Conservation (phyloP, 2,888 invertebrate species). For the Eumerus sabulonum region DNA sequence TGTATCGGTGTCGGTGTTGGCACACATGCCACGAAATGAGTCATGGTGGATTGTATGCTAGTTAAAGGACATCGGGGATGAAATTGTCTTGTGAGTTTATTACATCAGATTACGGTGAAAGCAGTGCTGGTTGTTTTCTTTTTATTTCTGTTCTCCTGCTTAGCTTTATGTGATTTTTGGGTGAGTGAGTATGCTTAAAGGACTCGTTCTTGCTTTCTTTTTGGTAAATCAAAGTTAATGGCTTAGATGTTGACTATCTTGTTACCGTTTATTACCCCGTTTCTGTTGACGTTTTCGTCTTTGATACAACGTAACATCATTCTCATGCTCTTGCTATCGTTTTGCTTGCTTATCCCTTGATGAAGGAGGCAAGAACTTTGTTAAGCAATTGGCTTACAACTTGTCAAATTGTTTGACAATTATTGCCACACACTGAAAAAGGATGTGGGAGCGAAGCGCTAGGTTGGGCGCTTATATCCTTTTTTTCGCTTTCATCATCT, state of each 20-base stretch:
- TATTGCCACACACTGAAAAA: conserved; percentile 53
- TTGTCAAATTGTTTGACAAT: conserved; percentile 66
- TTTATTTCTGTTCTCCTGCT: background rate
- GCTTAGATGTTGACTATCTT: conserved; percentile 65
- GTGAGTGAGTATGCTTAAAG: conserved; percentile 46
- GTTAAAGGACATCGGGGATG: conserved; percentile 44
- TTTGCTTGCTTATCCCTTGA: conserved; percentile 21
- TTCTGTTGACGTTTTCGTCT: conserved; percentile 46
- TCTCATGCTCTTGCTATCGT: background rate
- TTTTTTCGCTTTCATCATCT: conserved; percentile 37
- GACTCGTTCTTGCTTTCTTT: conserved; percentile 23
- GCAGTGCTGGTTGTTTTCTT: conserved; percentile 16
- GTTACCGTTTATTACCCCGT: conserved; percentile 65
- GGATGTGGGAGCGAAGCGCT: no score
- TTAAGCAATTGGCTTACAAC: conserved; percentile 67
- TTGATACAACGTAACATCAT: conserved; percentile 4
- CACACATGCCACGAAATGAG: background rate
- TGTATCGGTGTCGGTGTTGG: background rate
- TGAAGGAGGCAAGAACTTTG: conserved; percentile 37
- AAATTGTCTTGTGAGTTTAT: conserved; percentile 64
- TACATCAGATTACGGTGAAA: conserved; percentile 57
- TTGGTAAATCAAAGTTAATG: conserved; percentile 66
- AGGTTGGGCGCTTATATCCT: conserved; percentile 38
- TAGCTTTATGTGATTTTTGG: conserved; percentile 62
- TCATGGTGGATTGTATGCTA: conserved; percentile 8